A percentile compares a stretch with the other conserved stretches of the same genome.
These are phyloP conservation scores for Bovichtus diacanthus DNA, from an alignment of 2,797 vertebrate genomes.

Conservation along the genomic window DNA sequence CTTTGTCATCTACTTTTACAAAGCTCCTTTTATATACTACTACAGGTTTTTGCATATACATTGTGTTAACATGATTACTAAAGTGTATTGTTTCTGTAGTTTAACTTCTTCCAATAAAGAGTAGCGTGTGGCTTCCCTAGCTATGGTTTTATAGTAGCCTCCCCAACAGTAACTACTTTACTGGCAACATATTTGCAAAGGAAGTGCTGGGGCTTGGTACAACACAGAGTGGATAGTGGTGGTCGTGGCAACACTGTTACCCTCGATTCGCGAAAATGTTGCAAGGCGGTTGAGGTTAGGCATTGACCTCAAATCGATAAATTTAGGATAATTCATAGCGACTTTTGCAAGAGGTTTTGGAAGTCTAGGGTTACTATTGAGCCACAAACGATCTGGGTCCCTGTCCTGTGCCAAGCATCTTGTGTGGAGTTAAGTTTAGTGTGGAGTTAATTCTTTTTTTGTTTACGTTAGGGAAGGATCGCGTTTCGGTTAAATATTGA, in stretches of 20 bases:
- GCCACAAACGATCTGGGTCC: no score
- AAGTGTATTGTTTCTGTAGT: background rate
- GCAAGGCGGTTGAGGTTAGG: no score
- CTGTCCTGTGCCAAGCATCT: background rate
- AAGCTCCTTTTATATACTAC: background rate
- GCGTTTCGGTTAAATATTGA: background rate
- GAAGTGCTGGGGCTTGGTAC: no score
- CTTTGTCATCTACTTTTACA: slow-evolving; percentile 19
- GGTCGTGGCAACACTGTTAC: no score
- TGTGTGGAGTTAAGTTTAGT: background rate
- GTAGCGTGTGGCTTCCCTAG: background rate
- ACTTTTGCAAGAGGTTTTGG: no score
- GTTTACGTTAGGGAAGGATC: background rate
- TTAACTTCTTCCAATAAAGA: background rate
- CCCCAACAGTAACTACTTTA: background rate
- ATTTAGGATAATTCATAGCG: no score
- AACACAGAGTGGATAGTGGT: background rate
- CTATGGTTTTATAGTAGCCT: background rate
- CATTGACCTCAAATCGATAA: no score
- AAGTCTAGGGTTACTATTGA: no score
- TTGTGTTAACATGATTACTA: background rate
- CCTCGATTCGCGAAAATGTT: no score
- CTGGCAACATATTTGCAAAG: background rate
- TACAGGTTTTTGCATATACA: background rate
- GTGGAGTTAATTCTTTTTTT: no score